phyloP scores from a whole-genome alignment of 2,113 vertebrate species.

The Dromas ardeola region DNA sequence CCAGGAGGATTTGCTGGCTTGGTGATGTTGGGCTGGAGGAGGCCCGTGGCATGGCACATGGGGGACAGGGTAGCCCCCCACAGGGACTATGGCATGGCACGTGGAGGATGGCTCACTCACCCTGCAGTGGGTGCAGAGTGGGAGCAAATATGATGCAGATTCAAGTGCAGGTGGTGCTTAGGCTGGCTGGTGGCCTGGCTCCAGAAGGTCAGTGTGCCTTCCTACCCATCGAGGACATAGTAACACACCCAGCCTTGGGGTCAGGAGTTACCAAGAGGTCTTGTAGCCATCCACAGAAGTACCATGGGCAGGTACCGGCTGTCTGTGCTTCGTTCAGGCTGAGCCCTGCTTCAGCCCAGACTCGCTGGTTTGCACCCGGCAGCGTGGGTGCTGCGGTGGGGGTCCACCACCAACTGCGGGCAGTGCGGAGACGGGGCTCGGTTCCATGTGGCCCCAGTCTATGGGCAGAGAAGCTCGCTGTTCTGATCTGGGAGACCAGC shows the following conservation, averaged over 20 bases:
- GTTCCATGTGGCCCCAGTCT: neutral
- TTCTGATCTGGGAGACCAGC: neutral
- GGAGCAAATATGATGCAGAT: neutral
- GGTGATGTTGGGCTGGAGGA: neutral
- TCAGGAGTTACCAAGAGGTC: neutral
- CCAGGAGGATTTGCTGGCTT: neutral
- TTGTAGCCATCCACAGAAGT: neutral
- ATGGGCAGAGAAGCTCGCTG: neutral
- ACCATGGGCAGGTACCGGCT: neutral
- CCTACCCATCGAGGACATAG: neutral
- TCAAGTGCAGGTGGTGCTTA: neutral
- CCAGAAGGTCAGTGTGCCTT: neutral
- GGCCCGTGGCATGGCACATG: neutral
- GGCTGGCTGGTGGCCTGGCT: neutral
- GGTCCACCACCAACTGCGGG: neutral
- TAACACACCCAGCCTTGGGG: neutral
- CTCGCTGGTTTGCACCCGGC: neutral
- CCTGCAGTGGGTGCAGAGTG: neutral
- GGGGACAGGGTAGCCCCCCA: neutral
- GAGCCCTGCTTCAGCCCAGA: neutral
- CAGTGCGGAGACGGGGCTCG: rapidly evolving
- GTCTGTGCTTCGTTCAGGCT: neutral
- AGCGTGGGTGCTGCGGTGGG: neutral
- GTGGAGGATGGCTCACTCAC: neutral
- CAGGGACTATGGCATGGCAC: neutral